phyloP scores from a whole-genome alignment of 1,140 invertebrate genomes.

The Diuraphis noxia region DNA sequence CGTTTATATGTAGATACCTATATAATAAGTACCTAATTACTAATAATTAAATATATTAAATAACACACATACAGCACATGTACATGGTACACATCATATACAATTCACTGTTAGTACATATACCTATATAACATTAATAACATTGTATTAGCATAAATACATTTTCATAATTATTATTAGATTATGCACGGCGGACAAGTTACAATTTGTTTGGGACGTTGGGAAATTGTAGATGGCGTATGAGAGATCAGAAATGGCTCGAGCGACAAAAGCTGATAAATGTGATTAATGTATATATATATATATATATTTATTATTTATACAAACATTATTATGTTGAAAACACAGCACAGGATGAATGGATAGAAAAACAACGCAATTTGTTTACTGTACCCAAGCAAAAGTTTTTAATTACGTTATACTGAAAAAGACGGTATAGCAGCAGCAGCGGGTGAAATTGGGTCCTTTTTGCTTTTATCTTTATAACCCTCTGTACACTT shows the following conservation, averaged over 20 bases:
- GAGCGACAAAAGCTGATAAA: slow-evolving; percentile 6
- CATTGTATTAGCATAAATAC: background rate
- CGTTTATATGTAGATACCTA: too few relatives aligned
- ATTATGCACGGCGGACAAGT: background rate
- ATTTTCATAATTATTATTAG: slow-evolving; percentile 17
- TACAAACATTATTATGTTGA: slow-evolving; percentile 24
- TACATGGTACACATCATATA: background rate
- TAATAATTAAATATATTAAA: background rate
- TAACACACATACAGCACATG: background rate
- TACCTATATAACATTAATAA: background rate
- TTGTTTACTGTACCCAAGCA: slow-evolving; percentile 38
- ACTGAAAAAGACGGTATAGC: background rate
- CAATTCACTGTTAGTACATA: background rate
- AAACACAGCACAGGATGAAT: background rate
- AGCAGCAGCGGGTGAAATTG: slow-evolving; percentile 36
- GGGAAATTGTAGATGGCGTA: too few relatives aligned
- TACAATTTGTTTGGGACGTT: background rate
- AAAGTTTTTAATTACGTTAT: slow-evolving; percentile 53
- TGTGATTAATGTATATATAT: background rate
- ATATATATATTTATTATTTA: background rate
- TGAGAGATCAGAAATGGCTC: background rate
- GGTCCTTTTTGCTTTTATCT: slow-evolving; percentile 52
- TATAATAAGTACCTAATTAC: background rate
- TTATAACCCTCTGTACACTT: slow-evolving; percentile 1
- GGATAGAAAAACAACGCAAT: slow-evolving; percentile 41